Percentiles rank a stretch among this genome's conserved stretches.
Conservation (phyloP, 2,797 vertebrate species). For the Rhynchotus rufescens region DNA sequence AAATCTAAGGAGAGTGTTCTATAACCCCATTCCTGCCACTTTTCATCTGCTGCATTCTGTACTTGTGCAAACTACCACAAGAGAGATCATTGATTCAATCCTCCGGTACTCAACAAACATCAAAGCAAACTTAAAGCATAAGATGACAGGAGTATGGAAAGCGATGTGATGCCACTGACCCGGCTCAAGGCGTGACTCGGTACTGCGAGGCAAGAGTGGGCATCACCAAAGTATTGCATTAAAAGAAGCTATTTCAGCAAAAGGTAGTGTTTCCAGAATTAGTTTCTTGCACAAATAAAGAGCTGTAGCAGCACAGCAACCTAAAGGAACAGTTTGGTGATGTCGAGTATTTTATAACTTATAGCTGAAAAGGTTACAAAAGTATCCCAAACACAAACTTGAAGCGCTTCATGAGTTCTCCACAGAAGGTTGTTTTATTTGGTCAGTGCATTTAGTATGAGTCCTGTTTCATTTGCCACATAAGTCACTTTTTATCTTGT, state of each 20-base stretch:
- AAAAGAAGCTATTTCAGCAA: constrained; percentile 71
- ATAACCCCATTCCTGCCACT: background rate
- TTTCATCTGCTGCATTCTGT: background rate
- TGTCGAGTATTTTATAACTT: constrained; percentile 77
- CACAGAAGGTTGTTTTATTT: constrained; percentile 67
- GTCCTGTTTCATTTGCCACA: background rate
- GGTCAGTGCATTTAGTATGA: constrained; percentile 54
- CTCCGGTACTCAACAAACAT: constrained; percentile 77
- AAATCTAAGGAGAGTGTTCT: constrained; percentile 13
- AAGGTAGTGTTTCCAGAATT: constrained; percentile 47
- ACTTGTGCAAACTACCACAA: background rate
- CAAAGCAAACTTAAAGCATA: constrained; percentile 86
- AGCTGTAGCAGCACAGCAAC: constrained; percentile 57
- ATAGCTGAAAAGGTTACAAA: constrained; percentile 73
- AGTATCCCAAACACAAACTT: constrained; percentile 71
- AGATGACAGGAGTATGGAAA: constrained; percentile 82
- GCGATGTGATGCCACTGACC: constrained; percentile 85
- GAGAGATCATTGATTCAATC: constrained; percentile 87
- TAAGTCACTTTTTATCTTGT: background rate
- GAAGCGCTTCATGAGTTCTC: constrained; percentile 69
- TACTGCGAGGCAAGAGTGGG: constrained; percentile 89
- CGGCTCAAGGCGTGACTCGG: constrained; percentile 78
- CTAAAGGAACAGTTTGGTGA: constrained; percentile 78
- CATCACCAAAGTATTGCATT: constrained; percentile 90
- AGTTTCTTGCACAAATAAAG: constrained; percentile 63